A percentile compares a stretch with the other conserved stretches of the same genome.
phyloP scores from a whole-genome alignment of 2,113 vertebrate species.

The Centropus unirufus region DNA sequence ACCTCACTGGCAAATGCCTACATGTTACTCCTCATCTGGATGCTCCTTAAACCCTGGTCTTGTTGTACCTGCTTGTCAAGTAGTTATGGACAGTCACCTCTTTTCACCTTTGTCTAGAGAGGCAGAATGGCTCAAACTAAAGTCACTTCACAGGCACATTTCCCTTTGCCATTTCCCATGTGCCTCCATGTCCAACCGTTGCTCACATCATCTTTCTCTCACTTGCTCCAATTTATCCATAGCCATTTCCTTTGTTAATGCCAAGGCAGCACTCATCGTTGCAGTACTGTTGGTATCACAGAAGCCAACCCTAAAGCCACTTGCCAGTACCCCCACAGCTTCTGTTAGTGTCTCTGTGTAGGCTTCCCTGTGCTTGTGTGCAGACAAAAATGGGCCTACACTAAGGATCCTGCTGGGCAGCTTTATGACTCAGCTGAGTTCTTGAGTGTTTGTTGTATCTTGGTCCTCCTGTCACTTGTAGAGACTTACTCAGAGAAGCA shows the following conservation, averaged over 20 bases:
- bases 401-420: neutral
- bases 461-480: neutral
- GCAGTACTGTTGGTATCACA: neutral
- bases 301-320: neutral
- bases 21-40: neutral
- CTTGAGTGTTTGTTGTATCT: neutral
- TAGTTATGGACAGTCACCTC: neutral
- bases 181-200: neutral
- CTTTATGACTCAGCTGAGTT: neutral
- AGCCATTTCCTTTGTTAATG: neutral
- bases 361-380: neutral
- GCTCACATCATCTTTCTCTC: neutral
- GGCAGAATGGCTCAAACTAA: neutral
- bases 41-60: neutral
- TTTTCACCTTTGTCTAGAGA: neutral
- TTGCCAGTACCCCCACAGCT: neutral
- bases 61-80: neutral
- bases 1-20: neutral
- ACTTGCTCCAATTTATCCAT: neutral
- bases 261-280: neutral
- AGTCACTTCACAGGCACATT: neutral
- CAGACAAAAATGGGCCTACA: neutral
- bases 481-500: neutral
- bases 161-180: neutral
- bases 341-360: neutral